These are phyloP conservation scores for Herpetotheres cachinnans DNA, from an alignment of 2,113 vertebrate genomes.

Conservation along the genomic window DNA sequence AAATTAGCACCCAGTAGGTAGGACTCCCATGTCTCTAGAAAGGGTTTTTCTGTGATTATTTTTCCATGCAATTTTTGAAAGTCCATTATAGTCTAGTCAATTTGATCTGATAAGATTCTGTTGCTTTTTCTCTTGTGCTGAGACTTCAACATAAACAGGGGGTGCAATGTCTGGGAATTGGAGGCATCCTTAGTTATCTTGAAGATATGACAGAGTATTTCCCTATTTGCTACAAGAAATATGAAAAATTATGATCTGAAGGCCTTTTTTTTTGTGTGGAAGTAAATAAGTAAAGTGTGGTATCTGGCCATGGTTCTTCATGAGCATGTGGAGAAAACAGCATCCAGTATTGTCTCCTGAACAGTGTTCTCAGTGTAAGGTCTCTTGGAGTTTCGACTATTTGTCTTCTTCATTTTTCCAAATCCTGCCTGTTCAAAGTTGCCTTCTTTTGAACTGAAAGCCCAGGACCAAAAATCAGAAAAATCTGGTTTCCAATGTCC, in stretches of 20 bases:
- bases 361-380: not conserved
- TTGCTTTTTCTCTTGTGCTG: not conserved
- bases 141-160: not conserved
- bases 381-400: too few relatives aligned
- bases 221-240: not conserved
- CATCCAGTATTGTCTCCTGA: not conserved
- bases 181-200: not conserved
- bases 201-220: not conserved
- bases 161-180: not conserved
- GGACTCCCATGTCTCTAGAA: not conserved
- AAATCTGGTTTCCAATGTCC: not conserved
- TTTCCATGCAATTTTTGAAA: not conserved
- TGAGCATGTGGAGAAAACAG: not conserved
- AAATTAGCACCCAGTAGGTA: not conserved
- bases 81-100: not conserved
- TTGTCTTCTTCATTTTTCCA: not conserved
- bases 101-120: not conserved
- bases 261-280: not conserved
- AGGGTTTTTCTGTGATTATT: not conserved
- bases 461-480: not conserved
- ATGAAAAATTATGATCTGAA: not conserved
- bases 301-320: not conserved
- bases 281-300: not conserved
- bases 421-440: not conserved
- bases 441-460: not conserved